Base-by-base conservation (phyloP, 2,888 invertebrate genomes). In the Lasius platythorax region DNA sequence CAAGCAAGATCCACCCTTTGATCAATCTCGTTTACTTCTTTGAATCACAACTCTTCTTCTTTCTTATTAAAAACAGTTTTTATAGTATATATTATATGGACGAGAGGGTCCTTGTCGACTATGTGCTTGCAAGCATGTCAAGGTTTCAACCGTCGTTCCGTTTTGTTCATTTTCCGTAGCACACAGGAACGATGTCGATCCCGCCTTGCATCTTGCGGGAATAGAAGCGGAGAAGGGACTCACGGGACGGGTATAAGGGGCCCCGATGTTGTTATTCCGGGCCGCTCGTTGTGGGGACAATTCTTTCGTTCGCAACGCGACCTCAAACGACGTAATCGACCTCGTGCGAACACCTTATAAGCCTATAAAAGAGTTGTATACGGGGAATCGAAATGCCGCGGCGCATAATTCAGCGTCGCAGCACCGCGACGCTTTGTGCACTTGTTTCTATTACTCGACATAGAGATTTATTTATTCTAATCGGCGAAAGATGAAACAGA, bases 141-240 rank as follows among this genome's bases (percentile, higher is more conserved):
- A 86, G 87, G 83, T 88, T 83, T 86, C 85, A 92, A 92, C 92
- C 90, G 93, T 91, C 92, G 91, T 91, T 91, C 90, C 81, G 89
- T 92, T 93, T 91, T 89, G 87, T 90, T 92, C 87, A 68, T 83
- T 87, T 85, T 81, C 83, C 84, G 72, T 73, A 85, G 58, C 72
- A 85, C 33, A 61, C 56, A 76, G 84, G 75, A 87, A 81, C 67
- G 15, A n/a, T 81, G 79, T 84, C 83, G 83, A 89, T 86, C 90
- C 89, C 85, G 87, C 83, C 89, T 87, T 33, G 43, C 72, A 78
- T 87, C 78, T 84, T 87, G 83, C 83, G 90, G 83, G 73, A 64
- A 70, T 18, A 56, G 63, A 46, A 64, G 63, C 61, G 37, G 58
- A 72, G 58, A 63, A 73, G 73, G 89, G 84, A 72, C 72, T 84